A percentile compares a stretch with the other conserved stretches of the same genome.
phyloP scores from a whole-genome alignment of 92 coral and sea anemone species.

The Montipora capitata region DNA sequence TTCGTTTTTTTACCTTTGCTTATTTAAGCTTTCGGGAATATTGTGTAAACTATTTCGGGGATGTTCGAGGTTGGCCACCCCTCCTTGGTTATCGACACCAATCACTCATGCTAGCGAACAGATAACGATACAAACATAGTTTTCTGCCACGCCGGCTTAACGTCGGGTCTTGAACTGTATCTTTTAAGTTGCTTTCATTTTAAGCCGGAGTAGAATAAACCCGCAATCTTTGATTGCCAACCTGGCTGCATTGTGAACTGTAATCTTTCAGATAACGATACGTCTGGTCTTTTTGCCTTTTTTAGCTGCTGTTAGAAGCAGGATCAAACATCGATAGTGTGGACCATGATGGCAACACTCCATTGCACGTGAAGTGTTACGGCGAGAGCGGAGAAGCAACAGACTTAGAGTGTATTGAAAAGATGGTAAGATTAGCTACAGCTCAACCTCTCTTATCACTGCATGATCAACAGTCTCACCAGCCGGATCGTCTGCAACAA shows the following conservation, averaged over 20 bases:
- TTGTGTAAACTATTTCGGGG: no score
- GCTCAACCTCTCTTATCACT: not conserved
- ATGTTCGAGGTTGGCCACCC: no score
- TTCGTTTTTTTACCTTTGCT: not conserved
- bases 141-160: no score
- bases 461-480: not conserved
- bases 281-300: not conserved
- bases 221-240: no score
- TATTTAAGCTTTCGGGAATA: not conserved
- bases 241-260: no score
- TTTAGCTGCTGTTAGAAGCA: constrained; percentile 91
- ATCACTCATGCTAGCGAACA: no score
- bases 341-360: constrained; percentile 97
- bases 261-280: not conserved
- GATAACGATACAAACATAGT: no score
- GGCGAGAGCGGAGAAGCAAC: constrained; percentile 96
- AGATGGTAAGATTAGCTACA: constrained; percentile 63
- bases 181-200: no score
- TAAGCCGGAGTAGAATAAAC: no score
- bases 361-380: constrained; percentile 96
- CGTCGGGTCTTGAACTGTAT: no score
- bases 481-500: not conserved
- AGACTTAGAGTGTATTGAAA: constrained; percentile 94
- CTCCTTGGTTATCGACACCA: no score
- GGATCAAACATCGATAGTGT: constrained; percentile 92